Evolutionary conservation across 1,140 invertebrate species (phyloP).

Genomic region (Acromyrmex charruanus): DNA sequence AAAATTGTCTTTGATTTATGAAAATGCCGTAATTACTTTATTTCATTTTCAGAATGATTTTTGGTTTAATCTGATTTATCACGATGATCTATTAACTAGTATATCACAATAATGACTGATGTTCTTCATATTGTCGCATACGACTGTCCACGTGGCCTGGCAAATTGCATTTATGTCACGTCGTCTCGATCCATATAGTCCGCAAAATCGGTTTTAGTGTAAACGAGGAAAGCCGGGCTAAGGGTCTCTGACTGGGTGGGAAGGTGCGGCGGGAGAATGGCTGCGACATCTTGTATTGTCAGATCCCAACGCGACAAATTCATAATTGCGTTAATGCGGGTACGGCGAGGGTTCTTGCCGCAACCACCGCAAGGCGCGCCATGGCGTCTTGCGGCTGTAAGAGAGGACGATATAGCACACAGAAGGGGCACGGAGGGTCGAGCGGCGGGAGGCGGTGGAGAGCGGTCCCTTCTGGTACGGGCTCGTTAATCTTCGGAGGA

Average conservation of each 20-base stretch:
- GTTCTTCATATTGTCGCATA: not conserved
- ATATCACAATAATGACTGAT: conserved; percentile 1
- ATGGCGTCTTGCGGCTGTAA: conserved; percentile 79
- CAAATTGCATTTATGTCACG: conserved; percentile 63
- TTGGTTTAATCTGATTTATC: not conserved
- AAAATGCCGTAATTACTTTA: not conserved
- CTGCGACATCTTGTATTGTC: conserved; percentile 86
- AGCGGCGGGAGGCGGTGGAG: conserved; percentile 18
- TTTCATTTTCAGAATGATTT: not conserved
- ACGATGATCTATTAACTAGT: conserved; percentile 9
- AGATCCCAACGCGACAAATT: conserved; percentile 86
- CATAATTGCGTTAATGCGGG: conserved; percentile 86
- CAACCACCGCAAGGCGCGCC: conserved; percentile 83
- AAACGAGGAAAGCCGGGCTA: conserved; percentile 63
- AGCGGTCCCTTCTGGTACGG: conserved; percentile 71
- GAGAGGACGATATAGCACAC: conserved; percentile 68
- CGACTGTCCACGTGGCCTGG: conserved; percentile 28
- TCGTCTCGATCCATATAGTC: conserved; percentile 59
- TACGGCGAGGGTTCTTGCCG: conserved; percentile 80
- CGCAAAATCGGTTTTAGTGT: conserved; percentile 73
- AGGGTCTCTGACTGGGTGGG: conserved; percentile 61
- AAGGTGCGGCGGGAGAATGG: conserved; percentile 68
- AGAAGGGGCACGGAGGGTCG: conserved; percentile 29
- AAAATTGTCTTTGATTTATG: not conserved
- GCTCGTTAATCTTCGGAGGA: conserved; percentile 85